Percentiles rank a stretch among this genome's conserved stretches.
phyloP scores from a whole-genome alignment of 2,888 invertebrate genomes.

The Aphodius sticticus region DNA sequence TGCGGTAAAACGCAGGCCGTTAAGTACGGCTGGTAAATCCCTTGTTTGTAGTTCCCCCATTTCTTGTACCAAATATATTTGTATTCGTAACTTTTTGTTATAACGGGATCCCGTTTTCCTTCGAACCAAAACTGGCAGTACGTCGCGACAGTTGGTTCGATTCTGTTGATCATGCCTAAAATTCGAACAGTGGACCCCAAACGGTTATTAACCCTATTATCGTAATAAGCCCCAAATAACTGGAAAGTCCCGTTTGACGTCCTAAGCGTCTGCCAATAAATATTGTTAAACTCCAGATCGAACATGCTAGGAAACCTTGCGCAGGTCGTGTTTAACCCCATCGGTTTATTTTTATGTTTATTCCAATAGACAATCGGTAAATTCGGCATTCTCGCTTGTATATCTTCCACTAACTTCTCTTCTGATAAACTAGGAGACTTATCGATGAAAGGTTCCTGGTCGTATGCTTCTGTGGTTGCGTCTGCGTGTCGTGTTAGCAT shows the following conservation, averaged over 20 bases:
- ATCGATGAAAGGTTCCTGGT: constrained; percentile 68
- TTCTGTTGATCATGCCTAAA: constrained; percentile 85
- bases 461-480: constrained; percentile 59
- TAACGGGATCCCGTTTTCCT: constrained; percentile 80
- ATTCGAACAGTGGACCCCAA: constrained; percentile 86
- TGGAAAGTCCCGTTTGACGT: constrained; percentile 89
- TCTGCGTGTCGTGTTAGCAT: constrained; percentile 56
- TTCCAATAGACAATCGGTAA: constrained; percentile 88
- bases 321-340: constrained; percentile 75
- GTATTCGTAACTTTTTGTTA: constrained; percentile 85
- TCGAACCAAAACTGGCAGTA: constrained; percentile 93
- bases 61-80: constrained; percentile 94
- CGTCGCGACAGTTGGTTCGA: constrained; percentile 82
- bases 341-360: constrained; percentile 79
- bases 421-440: constrained; percentile 71
- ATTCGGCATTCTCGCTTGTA: constrained; percentile 82
- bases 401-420: constrained; percentile 78
- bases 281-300: constrained; percentile 91
- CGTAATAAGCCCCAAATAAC: constrained; percentile 89
- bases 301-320: constrained; percentile 88
- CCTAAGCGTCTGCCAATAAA: constrained; percentile 90
- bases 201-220: constrained; percentile 77
- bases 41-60: constrained; percentile 94
- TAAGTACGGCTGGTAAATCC: constrained; percentile 89
- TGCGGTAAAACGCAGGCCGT: constrained; percentile 88